Conservation (phyloP, 2,113 vertebrate species). For the Clarias gariepinus region DNA sequence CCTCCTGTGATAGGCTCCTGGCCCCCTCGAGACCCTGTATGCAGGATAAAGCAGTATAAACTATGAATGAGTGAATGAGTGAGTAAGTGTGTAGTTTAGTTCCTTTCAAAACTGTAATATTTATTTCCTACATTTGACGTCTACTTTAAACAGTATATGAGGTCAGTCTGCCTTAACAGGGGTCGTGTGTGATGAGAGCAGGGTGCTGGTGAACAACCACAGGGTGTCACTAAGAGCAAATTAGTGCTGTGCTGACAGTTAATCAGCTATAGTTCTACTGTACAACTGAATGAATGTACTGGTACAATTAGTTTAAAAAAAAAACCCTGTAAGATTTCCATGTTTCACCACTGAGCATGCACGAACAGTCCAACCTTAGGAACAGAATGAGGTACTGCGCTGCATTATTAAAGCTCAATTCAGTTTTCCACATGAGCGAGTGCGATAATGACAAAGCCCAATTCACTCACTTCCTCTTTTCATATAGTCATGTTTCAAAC, state of each 20-base stretch:
- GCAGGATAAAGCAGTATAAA: no score
- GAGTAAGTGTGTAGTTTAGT: not conserved
- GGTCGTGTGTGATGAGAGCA: not conserved
- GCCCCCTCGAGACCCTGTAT: no score
- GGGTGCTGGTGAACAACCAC: constrained; percentile 21
- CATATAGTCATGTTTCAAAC: constrained; percentile 27
- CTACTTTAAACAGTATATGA: not conserved
- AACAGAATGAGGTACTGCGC: constrained; percentile 23
- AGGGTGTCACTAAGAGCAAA: constrained; percentile 34
- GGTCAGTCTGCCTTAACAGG: not conserved
- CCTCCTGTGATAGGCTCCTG: no score
- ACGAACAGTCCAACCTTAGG: constrained; percentile 3
- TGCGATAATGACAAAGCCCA: constrained; percentile 23
- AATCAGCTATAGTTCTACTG: not conserved
- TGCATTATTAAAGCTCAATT: constrained; percentile 21
- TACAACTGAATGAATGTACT: not conserved
- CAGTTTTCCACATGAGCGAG: constrained; percentile 49
- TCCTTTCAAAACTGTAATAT: not conserved
- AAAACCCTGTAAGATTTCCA: not conserved
- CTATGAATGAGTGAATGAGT: no score
- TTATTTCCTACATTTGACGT: not conserved
- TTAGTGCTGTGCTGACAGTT: not conserved
- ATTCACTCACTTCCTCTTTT: constrained; percentile 26
- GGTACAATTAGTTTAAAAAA: not conserved
- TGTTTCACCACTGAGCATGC: not conserved